A percentile compares a stretch with the other conserved stretches of the same genome.
These are phyloP conservation scores for Stichodactyla mertensii DNA, from an alignment of 64 coral and sea anemone genomes.

Conservation along the genomic window DNA sequence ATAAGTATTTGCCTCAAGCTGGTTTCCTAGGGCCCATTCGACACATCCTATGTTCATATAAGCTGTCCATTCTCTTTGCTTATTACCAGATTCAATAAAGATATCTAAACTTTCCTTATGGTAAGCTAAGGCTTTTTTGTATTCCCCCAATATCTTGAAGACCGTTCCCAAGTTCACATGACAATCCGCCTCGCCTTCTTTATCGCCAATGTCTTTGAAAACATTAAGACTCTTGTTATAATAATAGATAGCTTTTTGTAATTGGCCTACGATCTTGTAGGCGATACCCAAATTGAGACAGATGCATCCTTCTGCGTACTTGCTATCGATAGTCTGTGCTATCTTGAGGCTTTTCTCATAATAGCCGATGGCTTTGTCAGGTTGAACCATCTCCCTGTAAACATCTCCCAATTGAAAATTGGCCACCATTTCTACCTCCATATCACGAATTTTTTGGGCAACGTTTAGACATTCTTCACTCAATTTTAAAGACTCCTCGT, in stretches of 20 bases:
- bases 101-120: conserved; percentile 8
- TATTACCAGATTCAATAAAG: not conserved
- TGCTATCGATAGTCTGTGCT: not conserved
- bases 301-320: not conserved
- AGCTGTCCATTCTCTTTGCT: not conserved
- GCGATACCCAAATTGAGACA: conserved; percentile 8
- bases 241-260: not conserved
- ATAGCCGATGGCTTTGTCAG: not conserved
- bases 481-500: no score
- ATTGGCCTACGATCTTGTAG: not conserved
- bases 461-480: no score
- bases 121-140: not conserved
- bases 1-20: not conserved
- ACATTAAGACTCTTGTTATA: conserved; percentile 5
- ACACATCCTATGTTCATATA: not conserved
- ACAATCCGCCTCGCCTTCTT: not conserved
- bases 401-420: not conserved
- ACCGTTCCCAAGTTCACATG: conserved; percentile 27
- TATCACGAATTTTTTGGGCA: no score
- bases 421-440: not conserved
- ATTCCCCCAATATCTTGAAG: not conserved
- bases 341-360: not conserved
- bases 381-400: not conserved
- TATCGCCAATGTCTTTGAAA: not conserved
- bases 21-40: not conserved